Evolutionary conservation across 2,113 vertebrate species (phyloP).

Genomic region (Ceyx cyanopectus): DNA sequence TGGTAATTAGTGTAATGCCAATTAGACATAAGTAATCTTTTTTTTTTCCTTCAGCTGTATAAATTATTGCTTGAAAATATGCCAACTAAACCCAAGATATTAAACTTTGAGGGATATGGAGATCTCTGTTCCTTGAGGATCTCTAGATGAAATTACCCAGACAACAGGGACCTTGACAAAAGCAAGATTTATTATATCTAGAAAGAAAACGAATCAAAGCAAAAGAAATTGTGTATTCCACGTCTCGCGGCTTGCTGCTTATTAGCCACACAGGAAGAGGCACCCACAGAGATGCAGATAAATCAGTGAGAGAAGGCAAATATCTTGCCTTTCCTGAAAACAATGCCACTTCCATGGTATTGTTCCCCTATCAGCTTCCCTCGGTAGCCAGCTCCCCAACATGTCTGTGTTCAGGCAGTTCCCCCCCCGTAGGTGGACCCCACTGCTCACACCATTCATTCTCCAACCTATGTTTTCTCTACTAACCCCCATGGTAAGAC

Average conservation of each 20-base stretch:
- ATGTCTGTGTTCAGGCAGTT: background rate
- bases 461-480: background rate
- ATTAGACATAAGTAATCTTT: constrained; percentile 56
- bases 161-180: constrained; percentile 67
- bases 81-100: constrained; percentile 50
- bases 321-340: constrained; percentile 14
- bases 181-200: constrained; percentile 36
- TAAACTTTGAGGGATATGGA: constrained; percentile 44
- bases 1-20: constrained; percentile 65
- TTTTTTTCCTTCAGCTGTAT: constrained; percentile 5
- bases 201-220: constrained; percentile 51
- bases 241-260: constrained; percentile 24
- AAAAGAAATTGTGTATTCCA: constrained; percentile 20
- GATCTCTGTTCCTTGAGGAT: constrained; percentile 65
- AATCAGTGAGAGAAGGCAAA: constrained; percentile 41
- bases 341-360: background rate
- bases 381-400: background rate
- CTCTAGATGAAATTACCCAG: constrained; percentile 61
- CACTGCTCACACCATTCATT: background rate
- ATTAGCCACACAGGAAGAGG: constrained; percentile 59
- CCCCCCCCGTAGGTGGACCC: background rate
- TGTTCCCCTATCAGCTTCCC: constrained; percentile 23
- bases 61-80: constrained; percentile 58
- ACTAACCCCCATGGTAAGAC: background rate
- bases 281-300: constrained; percentile 55